Evolutionary conservation across 92 coral and sea anemone genomes (phyloP), one percentile per base, ranked within the genome.

Genomic region (Montipora capitata): DNA sequence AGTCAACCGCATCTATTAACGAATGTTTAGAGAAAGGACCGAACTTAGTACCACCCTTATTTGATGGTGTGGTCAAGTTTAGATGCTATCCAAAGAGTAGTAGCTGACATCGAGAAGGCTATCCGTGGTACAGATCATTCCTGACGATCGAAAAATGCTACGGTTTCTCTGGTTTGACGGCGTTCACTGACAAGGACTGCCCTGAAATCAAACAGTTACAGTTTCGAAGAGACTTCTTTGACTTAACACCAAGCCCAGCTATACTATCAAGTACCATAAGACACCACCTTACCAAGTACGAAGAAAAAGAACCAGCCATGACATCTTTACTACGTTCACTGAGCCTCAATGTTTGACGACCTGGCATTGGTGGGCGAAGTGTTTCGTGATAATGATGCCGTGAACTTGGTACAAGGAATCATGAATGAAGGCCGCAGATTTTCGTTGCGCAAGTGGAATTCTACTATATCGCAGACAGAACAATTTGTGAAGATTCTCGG

Each of bases 151-250:
- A 62, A 82, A 76, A 59, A 86, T 86, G 90, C 69, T 78, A 41
- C 66, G 80, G 51, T 86, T 86, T 76, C 68, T 86, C 16, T 87
- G 80, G 91, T 78, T 79, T 42, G 58, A 87, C 16, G 77, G 79
- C 18, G 45, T 65, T 39, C 27, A 20, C 27, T 20, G 79, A 64
- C 12, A 61, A 82, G 9, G 80, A 78, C 16, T 78, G 11, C 41
- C 80, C 83, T 40, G 17, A 62, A 72, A 78, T 85, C 20, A 56
- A 51, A 27, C 76, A 85, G 17, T 77, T 10, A 42, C 83, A 68
- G 61, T 90, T 90, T 78, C 68, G 79, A 70, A 78, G 87, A 41
- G 86, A 72, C 14, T 90, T 90, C 7, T 90, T 85, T 65, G 90
- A 90, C 40, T 74, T 90, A 45, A 67, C 86, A 4, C 67, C 86